Evolutionary conservation across 2,888 invertebrate species (phyloP).

Genomic region (Chaetoderma sp.): DNA sequence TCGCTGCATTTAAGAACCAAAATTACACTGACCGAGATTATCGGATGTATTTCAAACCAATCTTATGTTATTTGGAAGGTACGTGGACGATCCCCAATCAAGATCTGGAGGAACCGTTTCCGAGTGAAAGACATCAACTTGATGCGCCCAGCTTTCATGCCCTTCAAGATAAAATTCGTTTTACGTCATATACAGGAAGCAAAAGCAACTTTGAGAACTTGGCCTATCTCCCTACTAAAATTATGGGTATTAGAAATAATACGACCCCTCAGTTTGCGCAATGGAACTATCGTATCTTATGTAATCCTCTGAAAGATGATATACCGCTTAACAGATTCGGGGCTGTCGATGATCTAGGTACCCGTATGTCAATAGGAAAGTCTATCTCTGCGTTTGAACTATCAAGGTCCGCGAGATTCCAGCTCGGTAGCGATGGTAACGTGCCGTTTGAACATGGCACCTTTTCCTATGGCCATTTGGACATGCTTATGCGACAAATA

Average conservation of each 20-base stretch:
- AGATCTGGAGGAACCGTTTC: conserved; percentile 45
- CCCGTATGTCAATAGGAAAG: no score
- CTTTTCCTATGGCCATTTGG: conserved; percentile 40
- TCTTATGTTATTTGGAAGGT: conserved; percentile 46
- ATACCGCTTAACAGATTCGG: conserved; percentile 31
- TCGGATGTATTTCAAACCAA: conserved; percentile 46
- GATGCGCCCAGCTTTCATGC: conserved; percentile 50
- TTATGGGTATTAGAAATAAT: conserved; percentile 37
- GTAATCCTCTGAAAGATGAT: conserved; percentile 41
- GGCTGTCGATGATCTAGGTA: conserved; percentile 36
- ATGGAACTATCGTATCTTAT: conserved; percentile 52
- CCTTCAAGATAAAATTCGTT: no score
- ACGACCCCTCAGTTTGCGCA: conserved; percentile 47
- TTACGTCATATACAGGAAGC: conserved; percentile 46
- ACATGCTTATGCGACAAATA: conserved; percentile 45
- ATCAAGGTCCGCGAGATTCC: no score
- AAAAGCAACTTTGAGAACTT: conserved; percentile 47
- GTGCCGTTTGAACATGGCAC: no score
- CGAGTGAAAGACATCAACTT: conserved; percentile 48
- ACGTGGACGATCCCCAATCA: conserved; percentile 44
- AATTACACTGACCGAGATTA: conserved; percentile 34
- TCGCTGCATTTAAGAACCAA: no score
- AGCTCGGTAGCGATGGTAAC: no score
- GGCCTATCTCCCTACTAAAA: no score
- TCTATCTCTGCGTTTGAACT: no score